Conservation (phyloP, 2,888 invertebrate genomes). For the Dioctria rufipes region DNA sequence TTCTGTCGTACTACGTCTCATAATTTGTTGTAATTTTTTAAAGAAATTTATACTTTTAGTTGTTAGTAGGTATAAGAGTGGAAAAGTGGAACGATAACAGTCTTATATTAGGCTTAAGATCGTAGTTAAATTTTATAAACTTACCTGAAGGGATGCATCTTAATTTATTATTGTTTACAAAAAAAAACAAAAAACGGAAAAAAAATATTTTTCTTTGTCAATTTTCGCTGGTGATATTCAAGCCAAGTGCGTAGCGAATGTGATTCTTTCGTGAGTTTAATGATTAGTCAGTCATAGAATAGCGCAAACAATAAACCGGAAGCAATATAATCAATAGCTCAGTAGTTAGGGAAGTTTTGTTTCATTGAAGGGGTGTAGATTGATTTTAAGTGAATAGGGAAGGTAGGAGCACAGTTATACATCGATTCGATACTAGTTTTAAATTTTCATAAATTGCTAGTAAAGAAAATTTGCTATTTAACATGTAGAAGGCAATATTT, state of each 20-base stretch:
- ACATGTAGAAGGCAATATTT: too few relatives aligned
- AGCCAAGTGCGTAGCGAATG: neutral
- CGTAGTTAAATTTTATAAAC: constrained; percentile 49
- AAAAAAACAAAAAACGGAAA: neutral
- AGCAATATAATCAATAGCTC: neutral
- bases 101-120: constrained; percentile 32
- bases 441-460: too few relatives aligned
- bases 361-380: neutral
- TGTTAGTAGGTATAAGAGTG: neutral
- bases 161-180: constrained; percentile 25
- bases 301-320: neutral
- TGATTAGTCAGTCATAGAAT: neutral
- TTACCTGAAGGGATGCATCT: constrained; percentile 40
- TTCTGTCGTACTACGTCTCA: constrained; percentile 31
- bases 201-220: constrained; percentile 8
- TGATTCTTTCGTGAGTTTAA: neutral
- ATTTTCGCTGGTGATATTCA: neutral
- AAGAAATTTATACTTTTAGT: constrained; percentile 14
- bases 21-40: constrained; percentile 30
- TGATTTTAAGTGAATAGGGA: too few relatives aligned
- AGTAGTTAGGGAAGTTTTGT: neutral
- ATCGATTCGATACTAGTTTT: too few relatives aligned
- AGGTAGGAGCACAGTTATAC: too few relatives aligned
- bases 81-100: constrained; percentile 16
- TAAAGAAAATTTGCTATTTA: too few relatives aligned